Conservation (phyloP, 2,797 vertebrate species). For the Rallus crepitans region DNA sequence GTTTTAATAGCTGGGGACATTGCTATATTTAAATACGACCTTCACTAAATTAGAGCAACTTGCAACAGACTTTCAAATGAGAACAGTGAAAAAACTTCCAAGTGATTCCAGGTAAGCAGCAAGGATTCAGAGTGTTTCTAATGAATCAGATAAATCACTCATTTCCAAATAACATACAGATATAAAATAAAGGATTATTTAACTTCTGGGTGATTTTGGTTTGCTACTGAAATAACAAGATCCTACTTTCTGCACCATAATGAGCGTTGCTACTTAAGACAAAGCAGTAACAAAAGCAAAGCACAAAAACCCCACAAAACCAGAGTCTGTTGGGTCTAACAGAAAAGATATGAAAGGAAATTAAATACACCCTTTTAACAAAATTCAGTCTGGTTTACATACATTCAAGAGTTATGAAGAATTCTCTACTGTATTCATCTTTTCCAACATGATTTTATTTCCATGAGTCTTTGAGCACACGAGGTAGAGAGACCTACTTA, state of each 20-base stretch:
- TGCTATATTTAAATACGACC: constrained; percentile 38
- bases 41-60: constrained; percentile 25
- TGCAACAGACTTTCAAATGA: neutral
- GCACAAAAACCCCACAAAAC: neutral
- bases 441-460: neutral
- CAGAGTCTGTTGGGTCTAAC: neutral
- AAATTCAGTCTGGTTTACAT: neutral
- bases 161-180: neutral
- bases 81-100: constrained; percentile 4
- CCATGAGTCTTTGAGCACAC: neutral
- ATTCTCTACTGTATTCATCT: neutral
- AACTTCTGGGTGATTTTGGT: neutral
- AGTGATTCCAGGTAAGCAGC: neutral
- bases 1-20: neutral
- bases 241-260: neutral
- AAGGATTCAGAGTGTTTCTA: neutral
- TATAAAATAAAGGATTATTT: neutral
- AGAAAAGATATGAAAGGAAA: neutral
- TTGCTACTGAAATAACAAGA: neutral
- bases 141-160: neutral
- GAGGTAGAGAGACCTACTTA: neutral
- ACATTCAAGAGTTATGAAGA: neutral
- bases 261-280: neutral
- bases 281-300: neutral
- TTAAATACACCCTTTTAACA: neutral